A percentile compares a stretch with the other conserved stretches of the same genome.
Evolutionary conservation across 2,113 vertebrate species (phyloP).

Genomic region (Ceyx margarethae): DNA sequence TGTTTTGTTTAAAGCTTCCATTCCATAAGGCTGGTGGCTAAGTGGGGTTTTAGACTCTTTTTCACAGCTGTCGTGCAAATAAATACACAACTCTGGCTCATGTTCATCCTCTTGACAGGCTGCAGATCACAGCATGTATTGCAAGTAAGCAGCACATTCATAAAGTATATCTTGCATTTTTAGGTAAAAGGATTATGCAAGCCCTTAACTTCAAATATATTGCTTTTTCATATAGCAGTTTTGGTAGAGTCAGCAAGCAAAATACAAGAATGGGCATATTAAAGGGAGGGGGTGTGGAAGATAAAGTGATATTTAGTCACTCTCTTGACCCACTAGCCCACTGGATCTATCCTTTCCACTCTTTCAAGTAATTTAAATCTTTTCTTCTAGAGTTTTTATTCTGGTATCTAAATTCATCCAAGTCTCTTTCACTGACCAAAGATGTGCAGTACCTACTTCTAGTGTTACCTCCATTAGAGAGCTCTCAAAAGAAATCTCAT

Average conservation of each 20-base stretch:
- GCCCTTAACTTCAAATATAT: neutral
- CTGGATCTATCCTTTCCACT: neutral
- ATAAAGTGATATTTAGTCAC: neutral
- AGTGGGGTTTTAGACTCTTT: conserved; percentile 25
- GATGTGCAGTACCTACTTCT: neutral
- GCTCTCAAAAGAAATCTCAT: neutral
- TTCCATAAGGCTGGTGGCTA: neutral
- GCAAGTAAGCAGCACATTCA: neutral
- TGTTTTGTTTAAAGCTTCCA: neutral
- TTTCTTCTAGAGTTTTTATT: neutral
- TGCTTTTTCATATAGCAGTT: neutral
- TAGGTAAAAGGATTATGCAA: conserved; percentile 22
- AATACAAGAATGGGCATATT: neutral
- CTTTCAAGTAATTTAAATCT: neutral
- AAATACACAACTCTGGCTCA: neutral
- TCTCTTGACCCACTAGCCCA: neutral
- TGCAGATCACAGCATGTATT: conserved; percentile 30
- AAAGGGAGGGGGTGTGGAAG: neutral
- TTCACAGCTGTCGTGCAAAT: neutral
- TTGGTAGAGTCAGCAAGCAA: neutral
- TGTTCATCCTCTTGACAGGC: conserved; percentile 6
- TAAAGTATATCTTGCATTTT: neutral
- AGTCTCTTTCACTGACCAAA: neutral
- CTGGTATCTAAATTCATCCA: neutral
- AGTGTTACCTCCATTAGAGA: neutral